Evolutionary conservation across 2,888 invertebrate genomes (phyloP), one percentile per base, ranked within the genome.

Genomic region (Vanessa cardui): DNA sequence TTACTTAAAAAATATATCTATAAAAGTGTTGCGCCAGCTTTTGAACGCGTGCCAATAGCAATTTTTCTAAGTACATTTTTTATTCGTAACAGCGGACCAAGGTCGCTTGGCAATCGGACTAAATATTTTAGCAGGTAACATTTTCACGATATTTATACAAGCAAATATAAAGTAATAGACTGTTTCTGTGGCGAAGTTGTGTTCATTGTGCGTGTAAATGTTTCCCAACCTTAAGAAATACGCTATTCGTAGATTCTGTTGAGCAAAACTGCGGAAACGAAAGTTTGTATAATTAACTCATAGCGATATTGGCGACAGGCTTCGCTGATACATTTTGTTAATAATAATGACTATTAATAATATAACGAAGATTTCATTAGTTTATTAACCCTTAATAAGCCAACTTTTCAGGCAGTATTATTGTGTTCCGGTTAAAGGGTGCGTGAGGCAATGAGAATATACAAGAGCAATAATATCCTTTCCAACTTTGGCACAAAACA

Each of bases 101-200:
- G 72, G 72, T 73, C 52, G 44, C 63, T 67, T 62, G 54, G 69
- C 64, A 73, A 73, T 49, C 60, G 67, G 54, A 52, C 67, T 58
- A 60, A 66, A 67, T 65, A 64, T 61, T 64, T 60, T 47, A 58
- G 64, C 21, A 26, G 56, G 56, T 39, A 56, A 54, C 54, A 47
- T 54, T 60, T 56, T 58, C 58, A 56, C 62, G 54, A 46, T 64
- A 64, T 58, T 26, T 49, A 58, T 64, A 58, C 33, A 49, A 50
- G 50, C 26, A 62, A 66, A 69, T 60, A 60, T 69, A 50, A 60
- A 70, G 56, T 66, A 64, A 67, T 64, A 61, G 58, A 39, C 63
- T 20, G 54, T 49, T 61, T 62, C 60, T 61, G 60, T 69, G 39
- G 47, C 47, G 58, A 56, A 60, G 46, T 46, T 66, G 67, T 67